Percentiles rank a stretch among this genome's conserved stretches.
These are phyloP conservation scores for Spodoptera litura DNA, from an alignment of 1,140 invertebrate genomes.

Conservation along the genomic window DNA sequence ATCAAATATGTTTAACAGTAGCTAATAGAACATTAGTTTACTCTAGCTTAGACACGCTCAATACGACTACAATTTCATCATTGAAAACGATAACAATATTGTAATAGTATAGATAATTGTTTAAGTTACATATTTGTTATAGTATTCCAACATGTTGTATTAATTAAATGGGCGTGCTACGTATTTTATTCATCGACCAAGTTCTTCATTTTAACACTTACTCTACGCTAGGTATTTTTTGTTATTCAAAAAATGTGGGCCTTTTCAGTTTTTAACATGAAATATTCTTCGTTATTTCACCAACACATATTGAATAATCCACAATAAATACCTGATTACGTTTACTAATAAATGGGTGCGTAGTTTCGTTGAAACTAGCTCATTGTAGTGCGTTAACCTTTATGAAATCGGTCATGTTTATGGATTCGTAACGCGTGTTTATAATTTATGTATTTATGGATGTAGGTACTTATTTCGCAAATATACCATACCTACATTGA, in stretches of 20 bases:
- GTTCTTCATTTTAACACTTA: too few relatives aligned
- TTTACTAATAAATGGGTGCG: slow-evolving; percentile 17
- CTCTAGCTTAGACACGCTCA: slow-evolving; percentile 55
- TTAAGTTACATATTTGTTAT: not conserved
- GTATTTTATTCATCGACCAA: not conserved
- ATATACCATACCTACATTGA: too few relatives aligned
- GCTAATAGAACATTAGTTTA: slow-evolving; percentile 75
- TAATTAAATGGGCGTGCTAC: not conserved
- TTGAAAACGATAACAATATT: slow-evolving; percentile 29
- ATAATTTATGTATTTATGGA: too few relatives aligned
- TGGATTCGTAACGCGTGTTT: slow-evolving; percentile 1
- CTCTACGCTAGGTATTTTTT: too few relatives aligned
- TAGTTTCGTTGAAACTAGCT: slow-evolving; percentile 20
- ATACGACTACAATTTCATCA: slow-evolving; percentile 27
- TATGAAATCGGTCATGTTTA: slow-evolving; percentile 20
- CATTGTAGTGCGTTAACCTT: slow-evolving; percentile 31
- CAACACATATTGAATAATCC: not conserved
- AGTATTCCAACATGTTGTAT: not conserved
- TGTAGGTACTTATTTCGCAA: too few relatives aligned
- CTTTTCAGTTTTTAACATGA: too few relatives aligned
- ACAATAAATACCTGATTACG: not conserved
- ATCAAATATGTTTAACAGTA: slow-evolving; percentile 79
- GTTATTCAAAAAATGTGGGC: too few relatives aligned
- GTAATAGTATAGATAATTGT: slow-evolving; percentile 3
- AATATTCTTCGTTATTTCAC: too few relatives aligned